phyloP scores from a whole-genome alignment of 2,888 invertebrate species.

The Pandemis corylana region DNA sequence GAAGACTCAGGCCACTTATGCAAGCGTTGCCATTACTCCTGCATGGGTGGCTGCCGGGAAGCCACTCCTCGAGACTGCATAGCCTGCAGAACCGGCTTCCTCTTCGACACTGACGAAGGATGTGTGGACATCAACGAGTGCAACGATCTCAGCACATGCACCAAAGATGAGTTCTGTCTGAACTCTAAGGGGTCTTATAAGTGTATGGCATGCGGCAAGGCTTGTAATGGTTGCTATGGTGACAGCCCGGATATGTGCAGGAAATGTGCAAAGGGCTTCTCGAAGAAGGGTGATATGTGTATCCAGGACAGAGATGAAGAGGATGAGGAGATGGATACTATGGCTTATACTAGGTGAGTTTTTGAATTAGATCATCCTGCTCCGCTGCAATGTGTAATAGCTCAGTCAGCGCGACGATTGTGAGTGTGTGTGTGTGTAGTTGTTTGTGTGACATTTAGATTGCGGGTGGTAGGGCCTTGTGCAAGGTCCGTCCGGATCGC shows the following conservation, averaged over 20 bases:
- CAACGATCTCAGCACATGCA: conserved; percentile 82
- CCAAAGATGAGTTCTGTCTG: conserved; percentile 92
- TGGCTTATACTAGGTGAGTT: conserved; percentile 70
- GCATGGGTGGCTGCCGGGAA: conserved; percentile 90
- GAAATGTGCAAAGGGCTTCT: conserved; percentile 90
- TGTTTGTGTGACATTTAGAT: no score
- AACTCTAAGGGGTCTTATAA: conserved; percentile 94
- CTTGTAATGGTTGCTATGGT: conserved; percentile 93
- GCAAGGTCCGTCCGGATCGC: no score
- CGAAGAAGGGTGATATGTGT: conserved; percentile 90
- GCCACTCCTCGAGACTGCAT: conserved; percentile 88
- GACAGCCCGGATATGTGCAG: conserved; percentile 97
- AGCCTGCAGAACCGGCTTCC: conserved; percentile 89
- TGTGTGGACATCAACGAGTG: conserved; percentile 96
- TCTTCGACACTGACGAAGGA: conserved; percentile 88
- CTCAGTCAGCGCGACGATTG: no score
- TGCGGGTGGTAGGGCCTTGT: no score
- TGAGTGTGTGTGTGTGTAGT: no score
- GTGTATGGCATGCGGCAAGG: conserved; percentile 93
- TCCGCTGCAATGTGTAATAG: no score
- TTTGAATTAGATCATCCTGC: no score
- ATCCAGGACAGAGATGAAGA: conserved; percentile 85
- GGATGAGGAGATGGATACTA: conserved; percentile 60
- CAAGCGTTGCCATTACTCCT: conserved; percentile 91
- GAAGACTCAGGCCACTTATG: conserved; percentile 77